These are phyloP conservation scores for Ceyx cyanopectus DNA, from an alignment of 2,113 vertebrate species.

Conservation along the genomic window DNA sequence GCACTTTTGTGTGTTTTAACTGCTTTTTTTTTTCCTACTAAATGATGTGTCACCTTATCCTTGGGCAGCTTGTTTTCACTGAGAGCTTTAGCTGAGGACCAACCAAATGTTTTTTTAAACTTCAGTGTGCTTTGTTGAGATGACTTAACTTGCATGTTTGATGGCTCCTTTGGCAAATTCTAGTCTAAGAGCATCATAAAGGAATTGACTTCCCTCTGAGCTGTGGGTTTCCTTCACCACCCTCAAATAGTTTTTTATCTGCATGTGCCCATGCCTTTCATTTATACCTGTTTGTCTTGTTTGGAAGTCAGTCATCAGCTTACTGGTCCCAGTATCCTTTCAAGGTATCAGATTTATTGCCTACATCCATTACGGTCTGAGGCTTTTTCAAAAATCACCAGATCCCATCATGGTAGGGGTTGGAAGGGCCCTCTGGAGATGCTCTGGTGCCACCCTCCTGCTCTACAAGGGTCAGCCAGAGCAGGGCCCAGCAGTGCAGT, in stretches of 20 bases:
- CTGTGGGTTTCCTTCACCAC: background rate
- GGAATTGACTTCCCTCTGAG: background rate
- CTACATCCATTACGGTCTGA: background rate
- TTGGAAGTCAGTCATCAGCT: too few relatives aligned
- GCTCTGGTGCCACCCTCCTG: too few relatives aligned
- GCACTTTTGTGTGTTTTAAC: background rate
- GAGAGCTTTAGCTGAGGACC: background rate
- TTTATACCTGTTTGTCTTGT: background rate
- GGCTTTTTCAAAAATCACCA: background rate
- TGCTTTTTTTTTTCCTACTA: background rate
- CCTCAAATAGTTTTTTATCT: background rate
- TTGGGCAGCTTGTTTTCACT: background rate
- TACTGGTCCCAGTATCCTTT: background rate
- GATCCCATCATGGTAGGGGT: background rate
- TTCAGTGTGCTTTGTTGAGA: background rate
- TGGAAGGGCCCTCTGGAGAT: too few relatives aligned
- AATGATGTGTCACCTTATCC: background rate
- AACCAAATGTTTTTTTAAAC: background rate
- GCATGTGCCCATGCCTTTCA: background rate
- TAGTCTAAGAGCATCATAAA: background rate
- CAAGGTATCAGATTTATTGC: background rate
- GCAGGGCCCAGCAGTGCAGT: too few relatives aligned
- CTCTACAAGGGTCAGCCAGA: too few relatives aligned
- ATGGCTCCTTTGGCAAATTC: background rate
- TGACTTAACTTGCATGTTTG: background rate